Conservation (phyloP, 2,797 vertebrate genomes). For the Myiotriccus ornatus region DNA sequence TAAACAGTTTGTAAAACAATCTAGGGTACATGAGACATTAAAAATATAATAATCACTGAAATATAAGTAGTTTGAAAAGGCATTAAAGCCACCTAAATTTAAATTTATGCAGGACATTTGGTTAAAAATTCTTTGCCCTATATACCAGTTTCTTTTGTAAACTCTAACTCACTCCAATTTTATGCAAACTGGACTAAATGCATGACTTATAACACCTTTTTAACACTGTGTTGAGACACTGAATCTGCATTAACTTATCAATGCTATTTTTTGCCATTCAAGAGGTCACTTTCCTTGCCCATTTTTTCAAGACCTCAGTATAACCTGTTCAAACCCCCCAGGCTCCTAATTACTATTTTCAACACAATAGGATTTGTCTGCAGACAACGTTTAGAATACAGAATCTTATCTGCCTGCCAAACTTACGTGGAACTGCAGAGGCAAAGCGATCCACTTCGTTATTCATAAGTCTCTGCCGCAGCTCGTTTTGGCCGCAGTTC, state of each 20-base stretch:
- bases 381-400: neutral
- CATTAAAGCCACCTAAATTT: neutral
- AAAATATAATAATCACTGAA: neutral
- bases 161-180: neutral
- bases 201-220: neutral
- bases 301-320: neutral
- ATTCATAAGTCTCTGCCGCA: constrained; percentile 88
- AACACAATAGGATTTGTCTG: neutral
- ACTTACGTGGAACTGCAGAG: constrained; percentile 91
- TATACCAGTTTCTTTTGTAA: neutral
- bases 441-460: constrained; percentile 90
- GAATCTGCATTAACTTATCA: neutral
- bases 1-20: neutral
- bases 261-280: neutral
- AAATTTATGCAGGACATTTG: neutral
- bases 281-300: neutral
- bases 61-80: neutral
- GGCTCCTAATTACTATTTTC: neutral
- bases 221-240: neutral
- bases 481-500: constrained; percentile 90
- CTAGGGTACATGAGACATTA: neutral
- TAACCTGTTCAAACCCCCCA: neutral
- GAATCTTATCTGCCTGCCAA: neutral
- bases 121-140: neutral
- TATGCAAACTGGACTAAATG: neutral